Evolutionary conservation across 2,888 invertebrate genomes (phyloP).

Genomic region (Hipparchia sbordonii): DNA sequence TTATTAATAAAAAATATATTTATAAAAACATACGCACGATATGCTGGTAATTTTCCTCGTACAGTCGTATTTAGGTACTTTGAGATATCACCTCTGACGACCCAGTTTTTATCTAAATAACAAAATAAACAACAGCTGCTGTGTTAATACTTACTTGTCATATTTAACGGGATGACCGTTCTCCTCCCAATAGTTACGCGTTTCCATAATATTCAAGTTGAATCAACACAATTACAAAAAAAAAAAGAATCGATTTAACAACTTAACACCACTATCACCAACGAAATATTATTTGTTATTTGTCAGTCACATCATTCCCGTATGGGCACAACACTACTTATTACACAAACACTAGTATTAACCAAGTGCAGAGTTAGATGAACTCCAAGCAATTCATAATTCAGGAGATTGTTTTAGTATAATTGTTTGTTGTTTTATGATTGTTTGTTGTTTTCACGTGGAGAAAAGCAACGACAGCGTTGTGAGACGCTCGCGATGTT

Average conservation of each 20-base stretch:
- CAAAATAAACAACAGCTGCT: slow-evolving; percentile 7
- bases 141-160: slow-evolving; percentile 64
- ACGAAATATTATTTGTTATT: slow-evolving; percentile 43
- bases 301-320: slow-evolving; percentile 52
- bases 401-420: slow-evolving; percentile 37
- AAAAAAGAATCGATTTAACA: slow-evolving; percentile 47
- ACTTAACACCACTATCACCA: slow-evolving; percentile 53
- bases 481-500: slow-evolving; percentile 52
- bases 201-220: slow-evolving; percentile 74
- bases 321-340: slow-evolving; percentile 46
- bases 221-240: slow-evolving; percentile 49
- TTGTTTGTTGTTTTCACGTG: slow-evolving; percentile 11
- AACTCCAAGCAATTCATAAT: slow-evolving; percentile 53
- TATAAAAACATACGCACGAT: not conserved
- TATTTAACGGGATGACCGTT: slow-evolving; percentile 72
- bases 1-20: not conserved
- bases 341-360: slow-evolving; percentile 23
- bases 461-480: slow-evolving; percentile 49
- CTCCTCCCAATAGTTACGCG: slow-evolving; percentile 75
- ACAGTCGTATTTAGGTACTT: not conserved
- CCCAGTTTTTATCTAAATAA: slow-evolving; percentile 4
- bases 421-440: too few species aligned
- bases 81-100: not conserved
- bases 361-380: slow-evolving; percentile 3
- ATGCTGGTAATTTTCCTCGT: not conserved